Base-by-base conservation (phyloP, 2,113 vertebrate genomes). In the Argyrosomus japonicus region DNA sequence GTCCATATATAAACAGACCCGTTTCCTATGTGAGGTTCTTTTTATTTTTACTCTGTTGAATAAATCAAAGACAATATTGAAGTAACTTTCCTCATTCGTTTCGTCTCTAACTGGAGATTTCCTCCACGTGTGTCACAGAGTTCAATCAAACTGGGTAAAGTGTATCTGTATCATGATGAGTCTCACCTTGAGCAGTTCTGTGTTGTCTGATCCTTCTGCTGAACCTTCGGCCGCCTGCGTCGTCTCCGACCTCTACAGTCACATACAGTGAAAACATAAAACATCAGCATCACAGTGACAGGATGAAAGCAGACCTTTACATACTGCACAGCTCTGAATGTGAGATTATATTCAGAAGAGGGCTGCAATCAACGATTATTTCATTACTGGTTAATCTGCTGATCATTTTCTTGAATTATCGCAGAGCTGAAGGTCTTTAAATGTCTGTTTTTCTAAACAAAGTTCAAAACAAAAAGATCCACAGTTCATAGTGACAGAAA, bases 111-210 rank as follows among this genome's bases (percentile, higher is more conserved):
- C 6, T 36, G 32, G 32, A 36, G 32, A 36, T 36, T 36, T 36
- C 32, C 32, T 36, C 32, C 32, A 36, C 6, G 0, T 7, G 36
- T 36, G 36, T 36, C 36, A 36, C 6, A 36, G 36, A 36, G 32
- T 36, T 36, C 32, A 36, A 36, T 36, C 32, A 47, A 4, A 47
- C 45, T 47, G 45, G 45, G 12, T 0, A 54, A 43, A 18, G 17
- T 3, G 21, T 6, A 25, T 48, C 7, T 19, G 10, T 14, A 1
- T 3, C 15, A 6, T 19, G 21, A 51, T 11, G 40, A 74, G 23
- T 48, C 74, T 50, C 86, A 99, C 98, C 97, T 96, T 95, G 45
- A 95, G 93, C 51, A 97, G 90, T 57, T 97, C 96, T 43, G 82
- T 67, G 65, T 74, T 84, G 61, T 96, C 96, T 61, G 94, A 84